These are phyloP conservation scores for Aradophagus sp. DNA, from an alignment of 1,140 invertebrate genomes.

Conservation along the genomic window DNA sequence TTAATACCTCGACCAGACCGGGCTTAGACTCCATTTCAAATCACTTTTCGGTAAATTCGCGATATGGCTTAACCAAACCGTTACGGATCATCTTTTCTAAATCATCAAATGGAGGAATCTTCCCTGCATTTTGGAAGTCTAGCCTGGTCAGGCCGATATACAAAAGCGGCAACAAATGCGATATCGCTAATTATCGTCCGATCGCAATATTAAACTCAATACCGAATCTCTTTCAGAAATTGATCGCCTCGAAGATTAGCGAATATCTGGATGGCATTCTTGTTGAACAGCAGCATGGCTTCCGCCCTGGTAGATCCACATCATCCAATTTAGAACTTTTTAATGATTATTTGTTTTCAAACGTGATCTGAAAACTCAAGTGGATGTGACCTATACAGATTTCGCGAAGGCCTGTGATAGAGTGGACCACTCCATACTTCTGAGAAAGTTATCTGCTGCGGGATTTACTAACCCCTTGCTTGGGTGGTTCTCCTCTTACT, in stretches of 20 bases:
- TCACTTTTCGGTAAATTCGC: neutral
- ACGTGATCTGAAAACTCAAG: conserved; percentile 3
- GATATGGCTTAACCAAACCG: conserved; percentile 1
- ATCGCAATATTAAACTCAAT: conserved; percentile 6
- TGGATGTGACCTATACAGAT: neutral
- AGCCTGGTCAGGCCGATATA: neutral
- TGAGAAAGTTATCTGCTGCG: neutral
- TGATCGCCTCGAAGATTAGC: neutral
- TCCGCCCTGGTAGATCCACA: conserved; percentile 4
- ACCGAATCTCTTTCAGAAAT: conserved; percentile 5
- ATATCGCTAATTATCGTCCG: conserved; percentile 1
- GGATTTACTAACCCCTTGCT: neutral
- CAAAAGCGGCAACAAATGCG: neutral
- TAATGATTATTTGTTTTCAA: conserved; percentile 5
- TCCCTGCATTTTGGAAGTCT: conserved; percentile 2
- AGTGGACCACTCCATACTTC: no score
- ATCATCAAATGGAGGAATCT: neutral
- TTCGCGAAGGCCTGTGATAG: no score
- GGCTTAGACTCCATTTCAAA: conserved; percentile 1
- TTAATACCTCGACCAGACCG: no score
- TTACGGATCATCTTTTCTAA: conserved; percentile 7
- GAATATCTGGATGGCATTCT: neutral
- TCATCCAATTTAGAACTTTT: conserved; percentile 2
- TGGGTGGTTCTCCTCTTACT: neutral
- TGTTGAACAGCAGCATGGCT: conserved; percentile 5